A percentile compares a stretch with the other conserved stretches of the same genome.
These are phyloP conservation scores for Eucidaris tribuloides DNA, from an alignment of 35 echinoderm and acorn worm genomes.

Conservation along the genomic window DNA sequence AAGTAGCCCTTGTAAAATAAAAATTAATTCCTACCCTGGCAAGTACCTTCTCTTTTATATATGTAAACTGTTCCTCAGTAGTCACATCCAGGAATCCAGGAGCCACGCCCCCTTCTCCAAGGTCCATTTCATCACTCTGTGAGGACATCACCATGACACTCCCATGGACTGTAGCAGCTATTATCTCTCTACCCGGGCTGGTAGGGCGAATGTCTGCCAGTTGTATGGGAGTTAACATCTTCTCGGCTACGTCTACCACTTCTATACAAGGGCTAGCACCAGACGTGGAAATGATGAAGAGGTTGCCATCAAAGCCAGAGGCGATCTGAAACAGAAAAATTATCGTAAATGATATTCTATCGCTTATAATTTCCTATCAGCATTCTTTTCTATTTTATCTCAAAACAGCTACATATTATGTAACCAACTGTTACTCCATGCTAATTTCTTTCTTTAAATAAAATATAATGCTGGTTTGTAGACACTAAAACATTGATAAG, in stretches of 20 bases:
- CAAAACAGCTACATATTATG: too few relatives aligned
- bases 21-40: too few relatives aligned
- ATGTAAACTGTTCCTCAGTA: neutral
- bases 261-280: conserved; percentile 49
- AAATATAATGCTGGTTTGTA: too few relatives aligned
- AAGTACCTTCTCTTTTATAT: neutral
- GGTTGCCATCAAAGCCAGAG: conserved; percentile 42
- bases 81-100: neutral
- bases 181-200: conserved; percentile 46
- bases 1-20: too few relatives aligned
- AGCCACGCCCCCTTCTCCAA: too few relatives aligned
- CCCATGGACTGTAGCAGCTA: conserved; percentile 56
- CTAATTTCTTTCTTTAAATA: too few relatives aligned
- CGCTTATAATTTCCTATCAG: too few relatives aligned
- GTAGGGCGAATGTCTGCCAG: conserved; percentile 46
- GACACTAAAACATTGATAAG: too few relatives aligned
- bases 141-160: conserved; percentile 33
- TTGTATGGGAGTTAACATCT: conserved; percentile 32
- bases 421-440: too few relatives aligned
- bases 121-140: neutral
- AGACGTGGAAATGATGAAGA: conserved; percentile 46
- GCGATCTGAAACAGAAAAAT: too few relatives aligned
- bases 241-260: conserved; percentile 45
- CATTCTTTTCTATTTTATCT: too few relatives aligned
- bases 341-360: too few relatives aligned